These are phyloP conservation scores for Macroramphosus scolopax DNA, from an alignment of 2,797 vertebrate genomes.

Conservation along the genomic window DNA sequence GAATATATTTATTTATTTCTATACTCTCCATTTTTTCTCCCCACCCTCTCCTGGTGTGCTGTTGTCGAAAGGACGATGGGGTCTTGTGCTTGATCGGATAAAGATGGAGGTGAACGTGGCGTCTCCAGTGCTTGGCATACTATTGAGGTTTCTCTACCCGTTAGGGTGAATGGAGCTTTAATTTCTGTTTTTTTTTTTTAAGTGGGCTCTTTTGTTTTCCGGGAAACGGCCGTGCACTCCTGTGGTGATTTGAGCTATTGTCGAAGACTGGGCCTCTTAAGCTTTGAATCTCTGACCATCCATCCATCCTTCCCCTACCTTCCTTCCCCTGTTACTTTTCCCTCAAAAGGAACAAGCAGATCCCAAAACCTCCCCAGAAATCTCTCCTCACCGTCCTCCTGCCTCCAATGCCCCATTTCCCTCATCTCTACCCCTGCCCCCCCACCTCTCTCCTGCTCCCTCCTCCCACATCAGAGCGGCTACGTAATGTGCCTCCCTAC, in stretches of 20 bases:
- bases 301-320: slow-evolving; percentile 49
- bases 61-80: slow-evolving; percentile 76
- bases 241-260: slow-evolving; percentile 91
- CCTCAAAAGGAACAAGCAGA: slow-evolving; percentile 52
- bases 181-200: slow-evolving; percentile 59
- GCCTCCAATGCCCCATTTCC: slow-evolving; percentile 76
- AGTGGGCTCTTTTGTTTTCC: slow-evolving; percentile 73
- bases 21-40: slow-evolving; percentile 71
- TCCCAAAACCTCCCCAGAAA: slow-evolving; percentile 53
- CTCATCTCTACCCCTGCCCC: slow-evolving; percentile 73
- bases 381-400: slow-evolving; percentile 62
- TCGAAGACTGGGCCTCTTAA: slow-evolving; percentile 82
- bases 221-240: slow-evolving; percentile 83
- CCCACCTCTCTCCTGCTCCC: slow-evolving; percentile 73
- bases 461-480: slow-evolving; percentile 78
- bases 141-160: slow-evolving; percentile 66
- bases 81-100: slow-evolving; percentile 77
- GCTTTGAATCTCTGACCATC: slow-evolving; percentile 77
- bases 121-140: slow-evolving; percentile 68
- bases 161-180: slow-evolving; percentile 78
- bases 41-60: slow-evolving; percentile 70
- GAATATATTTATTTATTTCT: slow-evolving; percentile 75
- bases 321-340: no score
- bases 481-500: slow-evolving; percentile 87
- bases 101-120: slow-evolving; percentile 76